phyloP scores from a whole-genome alignment of 2,797 vertebrate species.

The Streptopelia turtur region DNA sequence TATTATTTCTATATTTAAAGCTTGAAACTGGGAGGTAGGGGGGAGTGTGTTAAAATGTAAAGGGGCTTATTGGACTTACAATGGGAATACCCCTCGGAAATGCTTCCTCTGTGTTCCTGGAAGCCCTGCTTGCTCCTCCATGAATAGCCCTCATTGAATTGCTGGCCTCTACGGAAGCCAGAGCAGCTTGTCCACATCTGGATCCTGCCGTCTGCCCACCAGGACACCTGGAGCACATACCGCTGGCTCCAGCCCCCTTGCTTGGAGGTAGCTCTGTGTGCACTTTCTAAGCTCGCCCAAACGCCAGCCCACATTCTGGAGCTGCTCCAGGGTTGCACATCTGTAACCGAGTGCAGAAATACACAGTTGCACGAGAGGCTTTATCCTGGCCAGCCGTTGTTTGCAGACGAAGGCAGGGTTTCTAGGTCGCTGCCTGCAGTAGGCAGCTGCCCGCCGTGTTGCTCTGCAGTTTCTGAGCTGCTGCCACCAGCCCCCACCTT shows the following conservation, averaged over 20 bases:
- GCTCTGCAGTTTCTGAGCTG: background rate
- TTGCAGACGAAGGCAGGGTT: background rate
- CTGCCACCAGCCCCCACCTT: background rate
- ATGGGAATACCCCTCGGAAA: background rate
- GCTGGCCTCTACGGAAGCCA: background rate
- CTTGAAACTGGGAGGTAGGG: background rate
- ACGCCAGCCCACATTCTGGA: background rate
- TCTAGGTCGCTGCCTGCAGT: background rate
- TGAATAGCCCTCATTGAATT: conserved; percentile 6
- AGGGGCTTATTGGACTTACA: background rate
- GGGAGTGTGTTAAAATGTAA: background rate
- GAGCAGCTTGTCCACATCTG: conserved; percentile 9
- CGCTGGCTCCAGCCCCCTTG: background rate
- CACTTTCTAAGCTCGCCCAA: background rate
- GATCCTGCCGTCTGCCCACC: background rate
- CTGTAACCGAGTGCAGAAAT: background rate
- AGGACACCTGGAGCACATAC: background rate
- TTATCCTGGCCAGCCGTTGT: rapidly evolving
- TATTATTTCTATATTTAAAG: conserved; percentile 15
- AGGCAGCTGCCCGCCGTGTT: rapidly evolving
- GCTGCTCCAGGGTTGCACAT: background rate
- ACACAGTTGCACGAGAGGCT: background rate
- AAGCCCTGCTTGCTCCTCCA: background rate
- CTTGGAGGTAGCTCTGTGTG: background rate
- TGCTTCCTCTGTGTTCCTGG: background rate